Base-by-base conservation (phyloP, 2,888 invertebrate genomes). In the Chymomyza procnemis region DNA sequence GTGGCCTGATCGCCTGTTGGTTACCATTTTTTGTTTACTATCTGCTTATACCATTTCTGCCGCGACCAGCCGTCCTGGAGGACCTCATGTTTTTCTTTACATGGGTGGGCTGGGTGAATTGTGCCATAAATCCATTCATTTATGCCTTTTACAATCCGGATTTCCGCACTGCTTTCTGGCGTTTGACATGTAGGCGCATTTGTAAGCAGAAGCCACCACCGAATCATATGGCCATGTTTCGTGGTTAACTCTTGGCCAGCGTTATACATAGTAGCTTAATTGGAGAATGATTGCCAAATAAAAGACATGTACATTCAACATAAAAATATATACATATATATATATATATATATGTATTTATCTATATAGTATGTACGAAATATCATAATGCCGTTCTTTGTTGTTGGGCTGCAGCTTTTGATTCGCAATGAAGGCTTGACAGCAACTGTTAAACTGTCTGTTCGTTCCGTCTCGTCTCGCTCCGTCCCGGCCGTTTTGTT, bases 81-180 rank as follows among this genome's bases (percentile, higher is more conserved):
- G 92, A 93, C 2, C 90, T 96, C 46, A 95, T 95, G 94, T 94
- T 94, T 55, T 94, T 95, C 71, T 91, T 97, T 64, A 96, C 96
- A 0, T 97, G 97, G 97, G 92, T 97, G 52, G 97, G 96, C 0
- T 97, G 97, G 96, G 94, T 96, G 75, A 97, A 97, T 89, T 96
- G 96, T 0, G 96, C 96, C 3, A 96, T 97, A 69, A 97, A 97
- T 91, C 97, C 97, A 0, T 96, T 97, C 88, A 97, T 97, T 84
- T 97, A 97, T 87, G 97, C 97, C 14, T 97, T 97, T 89, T 96
- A 96, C 91, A 96, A 96, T 75, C 95, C 95, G 0, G 97, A 97
- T 89, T 97, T 97, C 88, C 93, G 97, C 88, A 93, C 95, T 79
- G 96, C 97, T 0, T 96, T 97, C 88, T 96, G 96, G 96, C 93